phyloP scores from a whole-genome alignment of 1,140 invertebrate species.

The Caerostris darwini region DNA sequence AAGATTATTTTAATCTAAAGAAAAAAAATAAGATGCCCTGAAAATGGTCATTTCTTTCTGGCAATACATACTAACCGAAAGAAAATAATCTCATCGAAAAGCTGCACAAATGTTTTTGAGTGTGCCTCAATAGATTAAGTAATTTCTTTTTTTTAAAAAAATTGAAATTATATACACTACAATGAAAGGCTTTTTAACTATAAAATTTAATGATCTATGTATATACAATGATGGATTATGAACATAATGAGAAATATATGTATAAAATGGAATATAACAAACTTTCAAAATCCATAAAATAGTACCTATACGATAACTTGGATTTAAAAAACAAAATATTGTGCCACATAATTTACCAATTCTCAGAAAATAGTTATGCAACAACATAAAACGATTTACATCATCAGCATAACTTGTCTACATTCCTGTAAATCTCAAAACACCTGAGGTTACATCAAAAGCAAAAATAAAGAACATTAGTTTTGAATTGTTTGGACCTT shows the following conservation, averaged over 20 bases:
- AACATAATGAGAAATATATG: slow-evolving; percentile 76
- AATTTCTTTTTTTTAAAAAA: slow-evolving; percentile 63
- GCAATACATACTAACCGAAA: background rate
- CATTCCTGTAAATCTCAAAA: slow-evolving; percentile 31
- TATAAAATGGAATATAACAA: slow-evolving; percentile 77
- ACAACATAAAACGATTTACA: slow-evolving; percentile 17
- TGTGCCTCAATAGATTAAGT: slow-evolving; percentile 61
- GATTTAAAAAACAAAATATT: slow-evolving; percentile 54
- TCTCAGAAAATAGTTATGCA: slow-evolving; percentile 29
- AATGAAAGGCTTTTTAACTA: slow-evolving; percentile 73
- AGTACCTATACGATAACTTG: slow-evolving; percentile 55
- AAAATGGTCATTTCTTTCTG: background rate
- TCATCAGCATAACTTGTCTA: slow-evolving; percentile 16
- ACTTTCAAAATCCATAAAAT: slow-evolving; percentile 57
- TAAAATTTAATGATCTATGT: slow-evolving; percentile 77
- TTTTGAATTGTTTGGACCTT: slow-evolving; percentile 10
- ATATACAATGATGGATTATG: slow-evolving; percentile 77
- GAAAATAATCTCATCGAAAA: slow-evolving; percentile 68
- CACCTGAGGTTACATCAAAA: slow-evolving; percentile 9
- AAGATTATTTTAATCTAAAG: background rate
- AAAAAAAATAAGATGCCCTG: background rate
- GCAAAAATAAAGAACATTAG: background rate
- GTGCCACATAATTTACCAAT: slow-evolving; percentile 53
- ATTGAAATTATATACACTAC: slow-evolving; percentile 77
- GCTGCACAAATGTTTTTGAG: slow-evolving; percentile 71